Evolutionary conservation across 2,888 invertebrate species (phyloP), one percentile per base, ranked within the genome.

Genomic region (Halictus ligatus): DNA sequence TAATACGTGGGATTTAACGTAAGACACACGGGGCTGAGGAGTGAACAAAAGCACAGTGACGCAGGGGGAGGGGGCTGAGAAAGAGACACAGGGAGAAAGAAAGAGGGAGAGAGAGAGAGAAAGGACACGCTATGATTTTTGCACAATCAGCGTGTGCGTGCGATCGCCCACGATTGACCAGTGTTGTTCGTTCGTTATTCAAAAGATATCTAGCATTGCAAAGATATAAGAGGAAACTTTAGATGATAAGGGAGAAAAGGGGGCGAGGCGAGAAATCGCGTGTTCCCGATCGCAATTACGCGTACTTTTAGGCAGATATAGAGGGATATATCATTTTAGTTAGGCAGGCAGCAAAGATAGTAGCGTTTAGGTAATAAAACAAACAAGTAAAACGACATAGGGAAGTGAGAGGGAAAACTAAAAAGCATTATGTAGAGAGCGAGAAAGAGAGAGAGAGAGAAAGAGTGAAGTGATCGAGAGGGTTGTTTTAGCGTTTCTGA

Each of bases 171-270:
- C 87, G 86, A 88, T 91, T 83, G 90, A 91, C 90, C 91, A 91
- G 89, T 91, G 91, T 91, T 91, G 88, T 91, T 91, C 87, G 90
- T 91, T 91, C 85, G 88, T 91, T 91, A 89, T 90, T 91, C 91
- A 84, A 90, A 81, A 91, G 85, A 87, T 91, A 91, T 91, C 89
- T 91, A 91, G 89, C 85, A 84, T 89, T 88, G 89, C 89, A 91
- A 91, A 88, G 88, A 89, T 91, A 85, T 87, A 80, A 81, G n/a
- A 71, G 71, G 71, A 71, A 85, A 81, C 85, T 88, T 78, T 89
- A 90, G 87, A 71, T 78, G 75, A 71, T 89, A 88, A 86, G 84
- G 67, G 73, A 75, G 72, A 48, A 75, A 48, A 75, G 74, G 83
- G 78, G 80, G 81, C 43, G 21, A 35, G n/a, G 71, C 69, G 83